Evolutionary conservation across 2,113 vertebrate species (phyloP), one percentile per base, ranked within the genome.

Genomic region (Apeltes quadracus): DNA sequence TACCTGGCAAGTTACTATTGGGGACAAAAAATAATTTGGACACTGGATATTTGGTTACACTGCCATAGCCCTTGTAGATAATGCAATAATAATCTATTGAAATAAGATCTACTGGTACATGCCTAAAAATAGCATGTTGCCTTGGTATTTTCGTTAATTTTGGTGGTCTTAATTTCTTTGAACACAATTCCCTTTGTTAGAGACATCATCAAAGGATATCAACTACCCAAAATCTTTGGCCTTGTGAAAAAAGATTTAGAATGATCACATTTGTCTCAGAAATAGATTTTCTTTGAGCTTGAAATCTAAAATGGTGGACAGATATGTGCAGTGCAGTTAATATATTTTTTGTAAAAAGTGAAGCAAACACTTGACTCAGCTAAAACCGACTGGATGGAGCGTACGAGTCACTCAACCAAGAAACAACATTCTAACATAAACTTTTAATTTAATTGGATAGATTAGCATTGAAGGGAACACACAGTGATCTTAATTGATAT

Each of bases 1-100:
- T 68, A 46, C 63, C 62, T 81, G 83, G 80, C 81, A 73, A 75
- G 73, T 59, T 87, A 88, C 83, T 84, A 25, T 77, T 74, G 38
- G 69, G 82, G 55, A 77, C 63, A 65, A 62, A 48, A 41, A 23
- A 48, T 25, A 64, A 81, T 66, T 83, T 27, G 61, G 61, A 54
- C 29, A 41, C 12, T 23, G 55, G 53, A 53, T 25, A 41, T 67
- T n/a, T n/a, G n/a, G 27, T 63, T 69, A 10, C 57, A 69, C 14
- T 68, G 22, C 0, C 23, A 48, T 16, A 32, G 22, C 22, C 14
- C 55, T 62, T 41, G 36, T 39, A 72, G n/a, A 64, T 43, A 54
- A 51, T 25, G 61, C n/a, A n/a, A n/a, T n/a, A n/a, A n/a, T 4
- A 23, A 72, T 13, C 4, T n/a, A 54, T 4, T 32, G 15, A 36